Base-by-base conservation (phyloP, 2,888 invertebrate species). In the Acanthopleura granulata region DNA sequence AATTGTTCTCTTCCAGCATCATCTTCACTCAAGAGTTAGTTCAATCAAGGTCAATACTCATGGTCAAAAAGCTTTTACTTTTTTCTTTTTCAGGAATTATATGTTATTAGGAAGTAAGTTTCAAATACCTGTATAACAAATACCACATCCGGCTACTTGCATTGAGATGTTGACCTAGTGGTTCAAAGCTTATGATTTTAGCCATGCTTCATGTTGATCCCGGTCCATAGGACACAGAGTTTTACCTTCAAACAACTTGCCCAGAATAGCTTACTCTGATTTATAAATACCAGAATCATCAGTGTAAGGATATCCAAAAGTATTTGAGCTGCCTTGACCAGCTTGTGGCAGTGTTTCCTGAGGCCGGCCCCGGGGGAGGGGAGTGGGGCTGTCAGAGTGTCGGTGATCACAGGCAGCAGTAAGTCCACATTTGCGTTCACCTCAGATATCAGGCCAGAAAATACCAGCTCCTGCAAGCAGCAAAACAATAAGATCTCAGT, bases 241-340 rank as follows among this genome's bases (percentile, higher is more conserved):
- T n/a, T n/a, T n/a, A n/a, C n/a, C n/a, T n/a, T n/a, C n/a, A n/a
- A n/a, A n/a, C n/a, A n/a, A n/a, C n/a, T n/a, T n/a, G n/a, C n/a
- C n/a, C n/a, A n/a, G n/a, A n/a, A n/a, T n/a, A n/a, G n/a, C n/a
- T n/a, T 61, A 3, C 61, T 61, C 25, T 61, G 25, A 25, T 61
- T 61, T 22, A 25, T 61, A 40, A 40, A 40, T 40, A 40, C 3
- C 40, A 40, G 40, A 40, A 40, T 9, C 9, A 40, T 3, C 40
- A 25, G 1, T 15, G 3, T 62, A 72, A 75, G 75, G 72, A 76
- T 81, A 86, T 83, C 83, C 16, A 74, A 72, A 9, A 85, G 78
- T 12, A 86, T 78, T 72, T 84, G 83, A 16, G 86, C 74, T 25
- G 82, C 81, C 71, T 85, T 86, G 22, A 86, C 84, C 30, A 90